phyloP scores from a whole-genome alignment of 1,140 invertebrate genomes.

The Neodiprion lecontei region DNA sequence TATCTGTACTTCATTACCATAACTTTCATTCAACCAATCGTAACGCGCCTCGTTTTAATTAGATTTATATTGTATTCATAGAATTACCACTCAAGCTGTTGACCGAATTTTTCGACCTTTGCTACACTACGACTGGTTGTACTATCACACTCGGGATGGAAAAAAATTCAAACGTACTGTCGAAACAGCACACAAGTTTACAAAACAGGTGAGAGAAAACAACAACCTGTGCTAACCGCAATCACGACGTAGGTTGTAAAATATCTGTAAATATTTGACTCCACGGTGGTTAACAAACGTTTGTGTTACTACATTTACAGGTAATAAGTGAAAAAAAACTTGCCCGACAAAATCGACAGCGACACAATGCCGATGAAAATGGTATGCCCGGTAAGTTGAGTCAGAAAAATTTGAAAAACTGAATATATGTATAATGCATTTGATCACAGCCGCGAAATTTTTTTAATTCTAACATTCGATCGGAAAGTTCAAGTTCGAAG shows the following conservation, averaged over 20 bases:
- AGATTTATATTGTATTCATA: slow-evolving; percentile 7
- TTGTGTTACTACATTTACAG: slow-evolving; percentile 16
- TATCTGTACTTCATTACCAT: background rate
- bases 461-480: too few relatives aligned
- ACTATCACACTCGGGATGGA: slow-evolving; percentile 41
- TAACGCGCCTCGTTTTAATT: background rate
- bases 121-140: slow-evolving; percentile 22
- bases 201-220: slow-evolving; percentile 52
- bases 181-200: slow-evolving; percentile 65
- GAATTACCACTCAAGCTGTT: background rate
- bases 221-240: background rate
- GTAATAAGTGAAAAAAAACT: slow-evolving; percentile 33
- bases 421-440: too few relatives aligned
- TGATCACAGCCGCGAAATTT: too few relatives aligned
- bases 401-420: too few relatives aligned
- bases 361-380: background rate
- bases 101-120: slow-evolving; percentile 27
- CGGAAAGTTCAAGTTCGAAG: too few relatives aligned
- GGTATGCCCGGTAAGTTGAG: slow-evolving; percentile 9
- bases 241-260: background rate
- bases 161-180: slow-evolving; percentile 57
- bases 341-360: slow-evolving; percentile 21
- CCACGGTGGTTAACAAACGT: slow-evolving; percentile 10
- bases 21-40: background rate
- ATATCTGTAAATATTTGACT: background rate